phyloP scores from a whole-genome alignment of 2,797 vertebrate genomes.

The Serranus cabrilla region DNA sequence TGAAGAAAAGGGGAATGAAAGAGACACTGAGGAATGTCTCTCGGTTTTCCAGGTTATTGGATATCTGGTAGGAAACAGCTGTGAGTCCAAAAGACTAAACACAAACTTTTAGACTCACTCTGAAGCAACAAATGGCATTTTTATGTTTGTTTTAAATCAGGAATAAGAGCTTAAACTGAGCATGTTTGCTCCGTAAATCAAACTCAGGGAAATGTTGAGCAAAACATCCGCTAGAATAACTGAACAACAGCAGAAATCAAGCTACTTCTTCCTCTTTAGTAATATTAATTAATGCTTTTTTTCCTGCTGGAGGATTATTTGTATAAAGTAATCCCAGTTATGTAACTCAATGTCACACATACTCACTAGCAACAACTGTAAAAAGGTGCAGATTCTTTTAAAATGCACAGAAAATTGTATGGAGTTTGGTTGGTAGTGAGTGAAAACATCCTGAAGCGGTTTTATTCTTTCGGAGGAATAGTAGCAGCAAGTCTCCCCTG shows the following conservation, averaged over 20 bases:
- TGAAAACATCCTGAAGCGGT: too few species aligned
- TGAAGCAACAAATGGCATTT: neutral
- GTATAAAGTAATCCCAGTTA: too few species aligned
- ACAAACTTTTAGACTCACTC: neutral
- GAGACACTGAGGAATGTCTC: conserved; percentile 5
- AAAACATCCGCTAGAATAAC: neutral
- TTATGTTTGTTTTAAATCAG: neutral
- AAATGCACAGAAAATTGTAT: too few species aligned
- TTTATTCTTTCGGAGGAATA: too few species aligned
- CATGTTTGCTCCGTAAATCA: neutral
- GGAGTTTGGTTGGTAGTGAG: too few species aligned
- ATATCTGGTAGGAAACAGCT: neutral
- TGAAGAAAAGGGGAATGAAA: neutral
- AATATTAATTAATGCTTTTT: too few species aligned
- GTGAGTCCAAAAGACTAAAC: conserved; percentile 17
- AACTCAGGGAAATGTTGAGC: neutral
- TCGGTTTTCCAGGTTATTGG: conserved; percentile 6
- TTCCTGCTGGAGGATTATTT: too few species aligned
- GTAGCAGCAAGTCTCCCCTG: too few species aligned
- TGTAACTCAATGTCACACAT: too few species aligned
- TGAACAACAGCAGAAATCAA: neutral
- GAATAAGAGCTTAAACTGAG: neutral
- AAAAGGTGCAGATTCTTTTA: too few species aligned
- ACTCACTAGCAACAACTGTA: too few species aligned
- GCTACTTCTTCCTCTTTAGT: neutral